Evolutionary conservation across 2,113 vertebrate genomes (phyloP).

Genomic region (Neogobius melanostomus): DNA sequence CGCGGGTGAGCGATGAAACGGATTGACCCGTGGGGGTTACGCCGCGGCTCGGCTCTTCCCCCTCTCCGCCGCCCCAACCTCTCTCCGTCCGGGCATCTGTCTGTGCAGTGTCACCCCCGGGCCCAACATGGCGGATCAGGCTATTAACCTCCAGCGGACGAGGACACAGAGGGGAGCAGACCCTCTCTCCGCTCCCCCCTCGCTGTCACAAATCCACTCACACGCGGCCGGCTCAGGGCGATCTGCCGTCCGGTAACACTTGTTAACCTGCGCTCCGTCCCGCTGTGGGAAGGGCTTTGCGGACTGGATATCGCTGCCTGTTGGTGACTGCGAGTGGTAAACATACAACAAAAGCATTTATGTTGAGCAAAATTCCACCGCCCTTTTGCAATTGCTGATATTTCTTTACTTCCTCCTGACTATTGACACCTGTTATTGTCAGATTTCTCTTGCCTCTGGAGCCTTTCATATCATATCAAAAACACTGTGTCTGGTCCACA

Average conservation of each 20-base stretch:
- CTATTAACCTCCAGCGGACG: conserved; percentile 70
- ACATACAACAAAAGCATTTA: background rate
- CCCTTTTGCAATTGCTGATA: too few species aligned
- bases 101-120: conserved; percentile 62
- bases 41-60: conserved; percentile 60
- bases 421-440: too few species aligned
- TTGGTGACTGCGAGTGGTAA: background rate
- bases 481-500: too few species aligned
- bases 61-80: conserved; percentile 37
- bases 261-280: conserved; percentile 32
- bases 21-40: conserved; percentile 59
- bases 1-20: conserved; percentile 70
- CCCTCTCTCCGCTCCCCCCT: conserved; percentile 27
- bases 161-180: conserved; percentile 60
- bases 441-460: too few species aligned
- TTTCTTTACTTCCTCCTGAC: too few species aligned
- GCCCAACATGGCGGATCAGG: conserved; percentile 66
- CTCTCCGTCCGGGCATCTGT: conserved; percentile 59
- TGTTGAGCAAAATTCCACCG: too few species aligned
- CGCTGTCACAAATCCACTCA: conserved; percentile 59
- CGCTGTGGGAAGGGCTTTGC: background rate
- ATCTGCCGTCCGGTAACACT: conserved; percentile 34
- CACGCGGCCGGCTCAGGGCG: background rate
- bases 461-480: too few species aligned
- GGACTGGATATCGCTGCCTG: background rate